These are phyloP conservation scores for Gopherus flavomarginatus DNA, from an alignment of 2,113 vertebrate genomes.

Conservation along the genomic window DNA sequence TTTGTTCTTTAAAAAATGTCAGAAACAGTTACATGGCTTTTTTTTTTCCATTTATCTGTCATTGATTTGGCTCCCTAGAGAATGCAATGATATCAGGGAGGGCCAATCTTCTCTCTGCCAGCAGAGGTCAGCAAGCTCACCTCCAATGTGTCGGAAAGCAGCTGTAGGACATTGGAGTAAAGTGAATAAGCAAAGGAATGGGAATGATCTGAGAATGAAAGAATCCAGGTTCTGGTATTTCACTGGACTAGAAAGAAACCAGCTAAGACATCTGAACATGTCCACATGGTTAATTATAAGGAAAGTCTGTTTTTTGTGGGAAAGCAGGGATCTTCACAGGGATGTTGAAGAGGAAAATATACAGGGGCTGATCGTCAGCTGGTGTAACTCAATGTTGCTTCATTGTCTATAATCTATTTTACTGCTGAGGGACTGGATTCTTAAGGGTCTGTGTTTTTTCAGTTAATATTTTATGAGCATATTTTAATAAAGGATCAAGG, in stretches of 20 bases:
- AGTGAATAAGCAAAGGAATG: not conserved
- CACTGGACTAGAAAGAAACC: not conserved
- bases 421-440: not conserved
- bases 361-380: not conserved
- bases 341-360: rapidly evolving
- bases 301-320: not conserved
- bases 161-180: not conserved
- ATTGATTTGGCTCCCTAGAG: not conserved
- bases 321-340: not conserved
- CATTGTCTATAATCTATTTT: not conserved
- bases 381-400: not conserved
- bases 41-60: too few relatives aligned
- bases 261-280: not conserved
- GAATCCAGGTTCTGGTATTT: not conserved
- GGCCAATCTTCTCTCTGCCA: not conserved
- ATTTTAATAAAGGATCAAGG: not conserved
- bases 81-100: not conserved
- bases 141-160: not conserved
- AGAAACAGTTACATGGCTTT: not conserved
- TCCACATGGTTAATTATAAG: not conserved
- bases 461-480: not conserved
- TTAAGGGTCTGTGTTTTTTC: not conserved
- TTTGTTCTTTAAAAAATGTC: not conserved
- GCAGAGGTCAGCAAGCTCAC: constrained; percentile 67
- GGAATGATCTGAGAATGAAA: not conserved